These are phyloP conservation scores for Artibeus lituratus DNA, from an alignment of 2,797 vertebrate genomes.

Conservation along the genomic window DNA sequence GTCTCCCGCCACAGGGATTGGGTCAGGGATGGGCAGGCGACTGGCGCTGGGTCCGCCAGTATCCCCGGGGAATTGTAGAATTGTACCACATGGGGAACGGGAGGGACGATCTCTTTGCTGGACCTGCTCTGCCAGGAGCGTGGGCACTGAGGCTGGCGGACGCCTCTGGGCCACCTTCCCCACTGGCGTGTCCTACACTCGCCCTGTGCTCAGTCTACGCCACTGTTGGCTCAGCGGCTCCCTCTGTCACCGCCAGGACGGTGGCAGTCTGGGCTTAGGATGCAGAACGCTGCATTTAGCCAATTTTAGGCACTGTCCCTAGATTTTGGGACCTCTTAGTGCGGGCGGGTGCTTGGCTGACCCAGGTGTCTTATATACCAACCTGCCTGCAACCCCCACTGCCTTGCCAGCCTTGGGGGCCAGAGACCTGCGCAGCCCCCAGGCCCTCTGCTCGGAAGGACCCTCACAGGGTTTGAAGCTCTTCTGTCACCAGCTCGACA, in stretches of 20 bases:
- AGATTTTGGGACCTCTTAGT: background rate
- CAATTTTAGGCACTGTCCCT: background rate
- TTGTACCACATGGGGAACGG: background rate
- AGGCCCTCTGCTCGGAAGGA: background rate
- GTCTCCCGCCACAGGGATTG: background rate
- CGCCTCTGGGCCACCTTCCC: background rate
- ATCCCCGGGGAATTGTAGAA: background rate
- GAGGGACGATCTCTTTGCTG: background rate
- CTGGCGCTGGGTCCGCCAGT: background rate
- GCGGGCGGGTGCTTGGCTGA: background rate
- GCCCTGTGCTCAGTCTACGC: background rate
- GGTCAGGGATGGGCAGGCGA: background rate
- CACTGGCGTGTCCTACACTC: background rate
- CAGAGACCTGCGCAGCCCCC: background rate
- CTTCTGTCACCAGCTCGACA: background rate
- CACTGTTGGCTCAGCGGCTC: background rate
- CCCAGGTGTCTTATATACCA: background rate
- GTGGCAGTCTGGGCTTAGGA: background rate
- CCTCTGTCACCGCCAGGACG: background rate
- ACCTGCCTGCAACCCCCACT: accelerated
- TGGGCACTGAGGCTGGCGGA: background rate
- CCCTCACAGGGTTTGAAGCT: background rate
- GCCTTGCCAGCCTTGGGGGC: background rate
- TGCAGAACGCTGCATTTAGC: background rate
- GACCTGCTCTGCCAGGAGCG: background rate